A percentile compares a stretch with the other conserved stretches of the same genome.
Evolutionary conservation across 2,113 vertebrate species (phyloP).

Genomic region (Otus sunia): DNA sequence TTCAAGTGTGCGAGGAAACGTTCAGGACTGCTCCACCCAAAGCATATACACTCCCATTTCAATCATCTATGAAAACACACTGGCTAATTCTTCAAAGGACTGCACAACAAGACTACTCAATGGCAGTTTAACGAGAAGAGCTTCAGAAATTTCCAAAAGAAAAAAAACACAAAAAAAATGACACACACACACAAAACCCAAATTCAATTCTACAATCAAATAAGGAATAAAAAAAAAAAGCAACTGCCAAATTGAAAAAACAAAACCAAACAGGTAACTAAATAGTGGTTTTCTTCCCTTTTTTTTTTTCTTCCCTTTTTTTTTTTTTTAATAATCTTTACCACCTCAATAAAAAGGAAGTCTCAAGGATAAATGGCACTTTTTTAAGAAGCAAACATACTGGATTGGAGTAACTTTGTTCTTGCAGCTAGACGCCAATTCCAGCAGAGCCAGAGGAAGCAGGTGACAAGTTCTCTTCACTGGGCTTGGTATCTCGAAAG

Average conservation of each 20-base stretch:
- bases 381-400: background rate
- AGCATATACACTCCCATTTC: background rate
- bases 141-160: background rate
- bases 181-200: background rate
- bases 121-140: background rate
- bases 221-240: background rate
- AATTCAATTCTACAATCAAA: background rate
- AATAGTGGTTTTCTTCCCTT: background rate
- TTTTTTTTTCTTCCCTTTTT: too few relatives aligned
- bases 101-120: background rate
- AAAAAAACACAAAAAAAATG: too few relatives aligned
- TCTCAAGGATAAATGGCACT: background rate
- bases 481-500: background rate
- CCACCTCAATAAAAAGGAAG: background rate
- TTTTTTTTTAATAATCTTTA: background rate
- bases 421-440: background rate
- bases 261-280: too few relatives aligned
- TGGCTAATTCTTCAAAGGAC: background rate
- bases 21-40: background rate
- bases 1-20: fast-evolving
- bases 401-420: background rate
- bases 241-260: background rate
- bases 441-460: background rate
- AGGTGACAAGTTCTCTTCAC: background rate
- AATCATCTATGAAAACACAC: background rate